phyloP scores from a whole-genome alignment of 1,140 invertebrate species.

The Pachyrhynchus sulphureomaculatus region DNA sequence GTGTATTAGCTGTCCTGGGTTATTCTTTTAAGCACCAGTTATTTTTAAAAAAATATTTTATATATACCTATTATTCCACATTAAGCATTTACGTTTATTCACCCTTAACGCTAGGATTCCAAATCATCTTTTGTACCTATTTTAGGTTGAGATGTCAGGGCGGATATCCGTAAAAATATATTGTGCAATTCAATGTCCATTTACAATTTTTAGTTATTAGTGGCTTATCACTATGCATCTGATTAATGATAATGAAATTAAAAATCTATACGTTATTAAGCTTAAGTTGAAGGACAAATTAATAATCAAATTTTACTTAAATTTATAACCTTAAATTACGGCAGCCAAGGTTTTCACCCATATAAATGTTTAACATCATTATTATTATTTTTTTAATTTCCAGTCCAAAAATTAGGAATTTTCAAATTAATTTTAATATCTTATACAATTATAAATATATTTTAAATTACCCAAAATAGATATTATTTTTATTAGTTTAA shows the following conservation, averaged over 20 bases:
- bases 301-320: not conserved
- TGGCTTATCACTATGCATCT: not conserved
- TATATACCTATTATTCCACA: constrained; percentile 2
- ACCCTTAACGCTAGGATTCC: not conserved
- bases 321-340: not conserved
- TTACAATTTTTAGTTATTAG: not conserved
- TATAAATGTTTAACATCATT: too few species aligned
- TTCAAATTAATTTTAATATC: too few species aligned
- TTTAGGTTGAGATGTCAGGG: not conserved
- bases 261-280: not conserved
- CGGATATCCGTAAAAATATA: not conserved
- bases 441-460: too few species aligned
- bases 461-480: too few species aligned
- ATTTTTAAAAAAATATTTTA: constrained; percentile 8
- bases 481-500: too few species aligned
- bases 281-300: not conserved
- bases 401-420: too few species aligned
- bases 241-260: not conserved
- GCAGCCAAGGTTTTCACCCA: not conserved
- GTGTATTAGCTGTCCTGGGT: not conserved
- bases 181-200: not conserved
- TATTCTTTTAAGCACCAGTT: constrained; percentile 7
- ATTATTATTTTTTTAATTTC: too few species aligned
- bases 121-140: not conserved
- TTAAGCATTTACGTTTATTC: constrained; percentile 12